A percentile compares a stretch with the other conserved stretches of the same genome.
phyloP scores from a whole-genome alignment of 2,888 invertebrate genomes.

The Melinopterus prodromus region DNA sequence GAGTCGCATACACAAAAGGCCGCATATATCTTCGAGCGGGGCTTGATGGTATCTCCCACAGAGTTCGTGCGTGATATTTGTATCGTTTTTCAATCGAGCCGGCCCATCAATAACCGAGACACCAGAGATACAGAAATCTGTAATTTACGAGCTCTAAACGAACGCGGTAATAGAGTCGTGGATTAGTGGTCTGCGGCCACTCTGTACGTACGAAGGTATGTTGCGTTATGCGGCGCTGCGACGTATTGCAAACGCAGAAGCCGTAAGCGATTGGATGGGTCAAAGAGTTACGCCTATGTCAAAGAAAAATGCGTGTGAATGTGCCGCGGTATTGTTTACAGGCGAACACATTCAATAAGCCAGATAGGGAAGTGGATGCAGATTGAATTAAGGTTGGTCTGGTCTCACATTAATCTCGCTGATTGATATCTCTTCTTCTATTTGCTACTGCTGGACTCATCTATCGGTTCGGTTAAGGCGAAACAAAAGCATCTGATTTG shows the following conservation, averaged over 20 bases:
- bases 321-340: not conserved
- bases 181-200: not conserved
- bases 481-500: not conserved
- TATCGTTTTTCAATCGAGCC: not conserved
- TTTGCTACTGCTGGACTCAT: not conserved
- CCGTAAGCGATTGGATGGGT: not conserved
- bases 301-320: not conserved
- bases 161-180: not conserved
- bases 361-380: not conserved
- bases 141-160: slow-evolving; percentile 4
- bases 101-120: not conserved
- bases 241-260: not conserved
- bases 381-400: not conserved
- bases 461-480: not conserved
- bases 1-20: slow-evolving; percentile 4
- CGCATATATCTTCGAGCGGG: not conserved
- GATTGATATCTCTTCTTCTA: not conserved
- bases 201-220: not conserved
- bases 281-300: not conserved
- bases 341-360: not conserved
- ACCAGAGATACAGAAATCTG: slow-evolving; percentile 4
- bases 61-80: slow-evolving; percentile 4
- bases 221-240: not conserved
- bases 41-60: slow-evolving; percentile 4
- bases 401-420: not conserved